These are phyloP conservation scores for Tetragnatha montana DNA, from an alignment of 2,888 invertebrate genomes.

Conservation along the genomic window DNA sequence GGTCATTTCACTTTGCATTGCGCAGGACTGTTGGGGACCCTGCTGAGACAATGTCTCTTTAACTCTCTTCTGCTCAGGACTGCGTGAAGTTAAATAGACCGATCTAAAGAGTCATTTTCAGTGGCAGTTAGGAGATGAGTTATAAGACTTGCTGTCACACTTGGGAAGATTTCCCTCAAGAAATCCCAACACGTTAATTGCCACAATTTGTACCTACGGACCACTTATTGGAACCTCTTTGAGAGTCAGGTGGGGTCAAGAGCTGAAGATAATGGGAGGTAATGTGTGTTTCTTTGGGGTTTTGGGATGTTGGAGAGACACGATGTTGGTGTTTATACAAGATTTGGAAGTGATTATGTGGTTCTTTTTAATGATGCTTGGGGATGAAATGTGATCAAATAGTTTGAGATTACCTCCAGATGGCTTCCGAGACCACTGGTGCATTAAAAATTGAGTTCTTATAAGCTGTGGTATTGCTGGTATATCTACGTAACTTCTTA, in stretches of 20 bases:
- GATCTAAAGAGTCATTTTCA: slow-evolving; percentile 26
- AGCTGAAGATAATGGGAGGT: neutral
- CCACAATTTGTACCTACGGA: neutral
- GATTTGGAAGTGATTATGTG: neutral
- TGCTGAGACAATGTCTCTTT: slow-evolving; percentile 47
- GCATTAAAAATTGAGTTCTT: too few relatives aligned
- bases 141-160: slow-evolving; percentile 16
- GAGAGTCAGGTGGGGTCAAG: neutral
- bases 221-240: neutral
- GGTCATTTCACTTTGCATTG: slow-evolving; percentile 42
- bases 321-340: neutral
- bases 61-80: slow-evolving; percentile 37
- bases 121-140: slow-evolving; percentile 29
- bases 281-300: neutral
- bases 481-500: too few relatives aligned
- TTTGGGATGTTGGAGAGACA: neutral
- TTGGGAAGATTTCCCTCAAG: slow-evolving; percentile 51
- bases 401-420: too few relatives aligned
- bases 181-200: slow-evolving; percentile 18
- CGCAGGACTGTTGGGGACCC: slow-evolving; percentile 20
- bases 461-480: too few relatives aligned
- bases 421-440: too few relatives aligned
- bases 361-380: too few relatives aligned
- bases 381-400: too few relatives aligned
- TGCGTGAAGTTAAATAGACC: slow-evolving; percentile 61